Conservation (phyloP, 2,797 vertebrate genomes). For the Dallia pectoralis region DNA sequence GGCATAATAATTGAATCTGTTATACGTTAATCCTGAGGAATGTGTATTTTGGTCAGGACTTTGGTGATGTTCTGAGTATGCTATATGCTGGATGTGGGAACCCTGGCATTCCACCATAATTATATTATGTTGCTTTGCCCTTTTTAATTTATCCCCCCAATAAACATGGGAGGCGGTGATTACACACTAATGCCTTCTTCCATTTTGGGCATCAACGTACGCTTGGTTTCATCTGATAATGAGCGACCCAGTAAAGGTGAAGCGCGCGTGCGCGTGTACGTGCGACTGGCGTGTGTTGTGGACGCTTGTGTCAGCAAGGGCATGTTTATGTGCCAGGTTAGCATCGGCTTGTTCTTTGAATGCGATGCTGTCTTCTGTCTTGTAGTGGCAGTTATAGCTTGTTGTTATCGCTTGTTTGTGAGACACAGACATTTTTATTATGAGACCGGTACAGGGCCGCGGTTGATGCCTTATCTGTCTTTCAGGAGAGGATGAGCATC, state of each 20-base stretch:
- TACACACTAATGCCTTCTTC: conserved; percentile 79
- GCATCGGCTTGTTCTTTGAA: neutral
- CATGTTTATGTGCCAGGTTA: conserved; percentile 61
- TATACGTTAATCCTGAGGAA: conserved; percentile 56
- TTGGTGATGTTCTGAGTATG: conserved; percentile 58
- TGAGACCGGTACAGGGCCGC: conserved; percentile 67
- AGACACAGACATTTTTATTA: conserved; percentile 73
- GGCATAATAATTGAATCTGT: conserved; percentile 47
- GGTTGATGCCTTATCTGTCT: conserved; percentile 73
- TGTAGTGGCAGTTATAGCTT: conserved; percentile 71
- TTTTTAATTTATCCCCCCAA: conserved; percentile 78
- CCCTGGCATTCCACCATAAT: conserved; percentile 44
- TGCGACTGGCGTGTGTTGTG: conserved; percentile 55
- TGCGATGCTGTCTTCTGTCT: conserved; percentile 54
- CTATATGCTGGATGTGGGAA: conserved; percentile 68
- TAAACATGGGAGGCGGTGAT: conserved; percentile 76
- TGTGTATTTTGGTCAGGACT: conserved; percentile 69
- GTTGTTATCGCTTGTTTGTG: conserved; percentile 71
- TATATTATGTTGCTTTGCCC: conserved; percentile 71
- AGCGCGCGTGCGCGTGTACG: conserved; percentile 57
- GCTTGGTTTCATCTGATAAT: conserved; percentile 78
- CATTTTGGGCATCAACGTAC: conserved; percentile 76
- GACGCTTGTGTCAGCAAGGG: neutral
- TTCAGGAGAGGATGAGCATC: conserved; percentile 58
- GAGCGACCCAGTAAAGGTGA: conserved; percentile 79